These are phyloP conservation scores for fruit fly (Drosophila melanogaster) DNA, from an alignment of 1,140 invertebrate genomes.

Conservation along the genomic window DNA sequence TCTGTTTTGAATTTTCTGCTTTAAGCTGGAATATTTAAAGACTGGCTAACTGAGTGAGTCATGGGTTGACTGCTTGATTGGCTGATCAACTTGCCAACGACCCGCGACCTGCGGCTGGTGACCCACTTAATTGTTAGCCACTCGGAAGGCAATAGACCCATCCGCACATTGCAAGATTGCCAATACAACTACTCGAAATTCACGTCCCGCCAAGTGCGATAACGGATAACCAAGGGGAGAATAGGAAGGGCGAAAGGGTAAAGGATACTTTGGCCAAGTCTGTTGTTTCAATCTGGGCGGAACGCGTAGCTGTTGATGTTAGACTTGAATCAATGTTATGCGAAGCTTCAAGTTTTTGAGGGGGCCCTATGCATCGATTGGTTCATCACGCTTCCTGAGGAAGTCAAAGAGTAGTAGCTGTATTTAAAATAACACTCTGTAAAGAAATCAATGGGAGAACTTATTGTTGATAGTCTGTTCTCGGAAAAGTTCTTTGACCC, in stretches of 20 bases:
- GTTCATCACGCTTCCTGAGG: neutral
- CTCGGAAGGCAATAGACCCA: constrained; percentile 33
- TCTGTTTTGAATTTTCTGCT: neutral
- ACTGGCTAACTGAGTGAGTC: constrained; percentile 17
- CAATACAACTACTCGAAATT: constrained; percentile 9
- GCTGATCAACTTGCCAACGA: constrained; percentile 75
- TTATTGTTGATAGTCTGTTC: too few relatives aligned
- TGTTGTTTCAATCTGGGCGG: constrained; percentile 29
- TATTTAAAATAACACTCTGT: neutral
- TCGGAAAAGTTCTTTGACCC: too few relatives aligned
- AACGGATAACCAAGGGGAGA: constrained; percentile 13
- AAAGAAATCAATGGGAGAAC: too few relatives aligned
- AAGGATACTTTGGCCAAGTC: constrained; percentile 31
- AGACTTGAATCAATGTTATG: constrained; percentile 30
- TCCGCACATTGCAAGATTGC: constrained; percentile 4
- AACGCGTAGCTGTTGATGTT: constrained; percentile 23
- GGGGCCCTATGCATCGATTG: constrained; percentile 7
- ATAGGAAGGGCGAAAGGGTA: neutral
- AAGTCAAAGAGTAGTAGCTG: neutral
- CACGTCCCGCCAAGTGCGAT: constrained; percentile 32
- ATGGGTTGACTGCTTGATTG: constrained; percentile 51
- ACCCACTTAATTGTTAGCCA: constrained; percentile 68
- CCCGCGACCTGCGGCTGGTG: constrained; percentile 48
- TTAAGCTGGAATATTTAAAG: constrained; percentile 1
- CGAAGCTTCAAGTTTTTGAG: constrained; percentile 6